Percentiles rank a stretch among this genome's conserved stretches.
Evolutionary conservation across 2,888 invertebrate species (phyloP).

Genomic region (Aphodius sticticus): DNA sequence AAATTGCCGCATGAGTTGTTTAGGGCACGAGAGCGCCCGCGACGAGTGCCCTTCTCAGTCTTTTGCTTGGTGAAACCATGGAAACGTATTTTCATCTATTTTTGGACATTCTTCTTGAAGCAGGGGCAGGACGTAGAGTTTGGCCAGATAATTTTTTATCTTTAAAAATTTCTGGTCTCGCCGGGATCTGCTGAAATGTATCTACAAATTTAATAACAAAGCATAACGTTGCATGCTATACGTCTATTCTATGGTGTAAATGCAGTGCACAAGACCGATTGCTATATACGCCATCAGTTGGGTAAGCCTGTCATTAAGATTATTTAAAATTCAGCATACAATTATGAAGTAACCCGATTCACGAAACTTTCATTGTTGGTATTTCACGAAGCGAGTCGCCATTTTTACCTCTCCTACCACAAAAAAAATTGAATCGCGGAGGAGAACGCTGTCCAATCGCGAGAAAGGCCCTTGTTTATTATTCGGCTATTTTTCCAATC

Average conservation of each 20-base stretch:
- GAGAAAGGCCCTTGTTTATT: constrained; percentile 4
- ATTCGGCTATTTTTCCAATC: constrained; percentile 4
- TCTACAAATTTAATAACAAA: not conserved
- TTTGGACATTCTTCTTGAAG: no score
- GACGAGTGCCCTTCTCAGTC: no score
- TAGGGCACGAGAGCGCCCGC: no score
- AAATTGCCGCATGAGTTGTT: no score
- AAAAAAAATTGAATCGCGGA: not conserved
- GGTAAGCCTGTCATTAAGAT: constrained; percentile 4
- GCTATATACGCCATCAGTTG: not conserved
- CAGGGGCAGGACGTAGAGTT: no score
- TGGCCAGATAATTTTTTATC: no score
- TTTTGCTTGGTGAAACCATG: no score
- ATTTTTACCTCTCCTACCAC: not conserved
- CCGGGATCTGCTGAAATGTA: not conserved
- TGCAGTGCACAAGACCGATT: not conserved
- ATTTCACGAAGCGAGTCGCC: not conserved
- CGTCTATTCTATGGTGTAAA: not conserved
- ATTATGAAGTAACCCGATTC: constrained; percentile 4
- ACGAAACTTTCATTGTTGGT: constrained; percentile 4
- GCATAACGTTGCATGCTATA: not conserved
- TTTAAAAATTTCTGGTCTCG: no score
- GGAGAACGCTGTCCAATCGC: not conserved
- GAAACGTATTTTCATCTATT: no score
- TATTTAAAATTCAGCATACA: constrained; percentile 4